Evolutionary conservation across 2,888 invertebrate species (phyloP).

Genomic region (Allygus modestus): DNA sequence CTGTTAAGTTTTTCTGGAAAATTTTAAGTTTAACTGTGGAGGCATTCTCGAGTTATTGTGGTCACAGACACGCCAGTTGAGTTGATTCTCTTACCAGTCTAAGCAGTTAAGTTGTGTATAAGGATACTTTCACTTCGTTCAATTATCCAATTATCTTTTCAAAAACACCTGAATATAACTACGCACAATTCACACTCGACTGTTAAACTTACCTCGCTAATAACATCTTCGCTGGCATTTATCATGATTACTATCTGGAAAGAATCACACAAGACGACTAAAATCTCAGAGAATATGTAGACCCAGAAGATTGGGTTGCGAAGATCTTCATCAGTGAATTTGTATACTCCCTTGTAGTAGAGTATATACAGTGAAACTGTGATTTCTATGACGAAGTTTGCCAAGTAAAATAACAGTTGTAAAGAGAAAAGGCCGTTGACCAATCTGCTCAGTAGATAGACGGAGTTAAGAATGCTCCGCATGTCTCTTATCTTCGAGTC

Average conservation of each 20-base stretch:
- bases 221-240: conserved; percentile 33
- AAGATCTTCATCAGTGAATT: conserved; percentile 35
- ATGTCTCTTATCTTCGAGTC: neutral
- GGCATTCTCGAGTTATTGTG: no score
- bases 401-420: conserved; percentile 38
- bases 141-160: no score
- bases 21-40: no score
- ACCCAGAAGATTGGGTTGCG: conserved; percentile 14
- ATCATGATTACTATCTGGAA: conserved; percentile 54
- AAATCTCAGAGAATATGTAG: conserved; percentile 11
- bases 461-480: conserved; percentile 6
- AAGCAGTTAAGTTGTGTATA: no score
- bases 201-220: conserved; percentile 26
- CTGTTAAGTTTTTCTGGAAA: no score
- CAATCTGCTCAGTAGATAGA: conserved; percentile 19
- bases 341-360: conserved; percentile 39
- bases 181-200: no score
- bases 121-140: no score
- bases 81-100: no score
- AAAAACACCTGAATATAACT: no score
- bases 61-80: no score
- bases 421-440: conserved; percentile 33
- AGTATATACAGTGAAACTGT: conserved; percentile 52
- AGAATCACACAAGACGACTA: conserved; percentile 43
- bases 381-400: conserved; percentile 46